phyloP scores from a whole-genome alignment of 1,140 invertebrate species.

The Drosophila ficusphila region DNA sequence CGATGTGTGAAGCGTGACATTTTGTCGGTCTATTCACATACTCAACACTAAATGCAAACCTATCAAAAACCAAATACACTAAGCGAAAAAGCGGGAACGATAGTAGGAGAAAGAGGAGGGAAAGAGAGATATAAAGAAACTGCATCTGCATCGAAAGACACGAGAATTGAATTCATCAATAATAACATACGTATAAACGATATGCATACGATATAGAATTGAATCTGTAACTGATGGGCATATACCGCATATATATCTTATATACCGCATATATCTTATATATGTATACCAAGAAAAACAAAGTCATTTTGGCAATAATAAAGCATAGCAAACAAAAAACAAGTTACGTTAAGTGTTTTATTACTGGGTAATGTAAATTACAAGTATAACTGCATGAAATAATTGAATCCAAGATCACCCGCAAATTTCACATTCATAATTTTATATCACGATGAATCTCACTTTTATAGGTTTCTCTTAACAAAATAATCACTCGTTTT shows the following conservation, averaged over 20 bases:
- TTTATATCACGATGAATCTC: too few species aligned
- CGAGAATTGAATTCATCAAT: conserved; percentile 53
- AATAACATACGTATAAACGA: conserved; percentile 42
- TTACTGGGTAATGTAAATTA: background rate
- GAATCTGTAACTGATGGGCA: conserved; percentile 66
- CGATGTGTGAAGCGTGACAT: conserved; percentile 43
- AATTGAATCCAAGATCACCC: too few species aligned
- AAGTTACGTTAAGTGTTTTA: conserved; percentile 15
- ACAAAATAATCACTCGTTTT: too few species aligned
- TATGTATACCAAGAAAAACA: conserved; percentile 46
- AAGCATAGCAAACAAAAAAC: conserved; percentile 65
- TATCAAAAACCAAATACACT: conserved; percentile 16
- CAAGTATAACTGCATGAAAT: background rate
- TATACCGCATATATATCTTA: conserved; percentile 50
- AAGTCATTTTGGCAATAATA: conserved; percentile 79
- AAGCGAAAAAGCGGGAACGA: conserved; percentile 8
- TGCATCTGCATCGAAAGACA: conserved; percentile 54
- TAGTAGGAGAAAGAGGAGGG: too few species aligned
- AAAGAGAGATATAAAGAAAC: conserved; percentile 19
- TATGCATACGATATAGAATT: conserved; percentile 65
- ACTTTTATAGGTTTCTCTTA: too few species aligned
- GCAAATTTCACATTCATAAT: too few species aligned
- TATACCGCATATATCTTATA: conserved; percentile 48
- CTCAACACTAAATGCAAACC: conserved; percentile 9
- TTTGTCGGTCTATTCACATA: conserved; percentile 37